Conservation (phyloP, 2,888 invertebrate genomes). For the Microplitis manilae region DNA sequence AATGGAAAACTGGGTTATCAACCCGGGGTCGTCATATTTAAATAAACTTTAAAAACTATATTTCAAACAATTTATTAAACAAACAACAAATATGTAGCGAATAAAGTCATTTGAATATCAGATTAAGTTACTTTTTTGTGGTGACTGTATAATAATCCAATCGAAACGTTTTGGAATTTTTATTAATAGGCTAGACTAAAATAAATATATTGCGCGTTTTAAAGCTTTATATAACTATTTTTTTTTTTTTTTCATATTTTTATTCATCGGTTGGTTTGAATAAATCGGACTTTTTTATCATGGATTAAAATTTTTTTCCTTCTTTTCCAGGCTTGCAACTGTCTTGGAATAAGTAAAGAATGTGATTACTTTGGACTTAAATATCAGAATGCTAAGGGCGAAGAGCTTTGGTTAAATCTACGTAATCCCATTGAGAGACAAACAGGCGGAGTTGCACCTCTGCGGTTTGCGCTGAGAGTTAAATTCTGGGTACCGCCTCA, state of each 20-base stretch:
- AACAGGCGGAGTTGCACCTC: slow-evolving; percentile 78
- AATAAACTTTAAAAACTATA: not conserved
- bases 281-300: not conserved
- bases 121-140: not conserved
- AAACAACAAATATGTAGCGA: not conserved
- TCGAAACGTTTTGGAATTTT: not conserved
- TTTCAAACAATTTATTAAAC: not conserved
- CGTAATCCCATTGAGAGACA: slow-evolving; percentile 86
- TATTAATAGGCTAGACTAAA: not conserved
- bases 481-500: slow-evolving; percentile 96
- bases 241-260: not conserved
- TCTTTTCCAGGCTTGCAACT: slow-evolving; percentile 82
- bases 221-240: not conserved
- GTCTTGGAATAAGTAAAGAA: slow-evolving; percentile 86
- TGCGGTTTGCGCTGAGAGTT: slow-evolving; percentile 82
- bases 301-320: not conserved
- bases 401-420: slow-evolving; percentile 89
- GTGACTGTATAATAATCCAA: not conserved
- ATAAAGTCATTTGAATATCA: slow-evolving; percentile 14
- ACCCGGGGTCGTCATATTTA: slow-evolving; percentile 23
- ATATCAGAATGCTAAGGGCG: slow-evolving; percentile 78
- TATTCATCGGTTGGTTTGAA: not conserved
- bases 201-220: not conserved
- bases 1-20: slow-evolving; percentile 32
- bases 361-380: slow-evolving; percentile 92